Base-by-base conservation (phyloP, 2,113 vertebrate species). In the Megaceryle maxima region DNA sequence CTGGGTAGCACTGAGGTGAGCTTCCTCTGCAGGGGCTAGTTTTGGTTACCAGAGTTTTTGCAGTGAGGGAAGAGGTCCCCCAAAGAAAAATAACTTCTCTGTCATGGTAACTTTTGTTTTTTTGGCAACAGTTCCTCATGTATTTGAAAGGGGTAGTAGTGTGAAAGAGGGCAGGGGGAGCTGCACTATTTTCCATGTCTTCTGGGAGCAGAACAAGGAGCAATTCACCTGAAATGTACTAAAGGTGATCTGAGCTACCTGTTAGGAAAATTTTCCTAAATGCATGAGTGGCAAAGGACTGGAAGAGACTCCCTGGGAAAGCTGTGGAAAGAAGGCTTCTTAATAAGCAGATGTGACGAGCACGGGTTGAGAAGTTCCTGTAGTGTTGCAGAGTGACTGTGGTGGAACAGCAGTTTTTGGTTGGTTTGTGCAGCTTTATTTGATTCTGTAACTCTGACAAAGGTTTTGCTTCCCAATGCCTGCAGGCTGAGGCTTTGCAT, bases 141-240 rank as follows among this genome's bases (percentile, higher is more conserved):
- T 83, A 15, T n/a, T 43, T 53, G 44, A 39, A 26, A 16, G 24
- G 24, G 19, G 16, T 14, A 20, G 15, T 25, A 10, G 4, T 16
- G 14, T 26, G 10, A 15, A 66, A 15, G 60, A 50, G n/a, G 39
- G 13, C 12, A n/a, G 11, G 5, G 18, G 15, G 7, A 74, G 4
- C 55, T 79, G 15, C 4, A 4, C 25, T 2, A 1, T 59, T 87
- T 85, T 33, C 24, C 8, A 0, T 69, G 48, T 33, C 6, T n/a
- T 60, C 24, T 39, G 16, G 59, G 43, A 64, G 17, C 5, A 2
- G 48, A 63, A 46, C 25, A 63, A 50, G 25, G 24, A 70, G 2
- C 0, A 0, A 41, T 72, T 59, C 1, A 0, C n/a, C 20, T 64
- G 22, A 83, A 56, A 46, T 33, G 28, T n/a, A 10, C 11, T 68